A percentile compares a stretch with the other conserved stretches of the same genome.
These are phyloP conservation scores for Palloptera scutellata DNA, from an alignment of 2,888 invertebrate species.

Conservation along the genomic window DNA sequence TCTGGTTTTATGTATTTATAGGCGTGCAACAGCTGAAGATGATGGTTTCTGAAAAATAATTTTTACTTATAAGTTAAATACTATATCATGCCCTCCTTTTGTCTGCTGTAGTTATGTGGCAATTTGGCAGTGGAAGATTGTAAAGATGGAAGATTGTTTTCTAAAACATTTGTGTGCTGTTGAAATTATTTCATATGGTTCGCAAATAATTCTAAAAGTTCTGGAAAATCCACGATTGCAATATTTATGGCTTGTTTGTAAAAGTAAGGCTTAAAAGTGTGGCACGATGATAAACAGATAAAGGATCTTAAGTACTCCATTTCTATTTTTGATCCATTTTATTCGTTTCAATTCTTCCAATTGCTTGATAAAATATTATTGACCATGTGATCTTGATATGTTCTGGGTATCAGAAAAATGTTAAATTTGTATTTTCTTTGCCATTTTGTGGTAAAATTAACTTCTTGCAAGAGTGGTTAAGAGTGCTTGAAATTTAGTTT, in stretches of 20 bases:
- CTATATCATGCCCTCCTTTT: not conserved
- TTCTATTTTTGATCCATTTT: too few species aligned
- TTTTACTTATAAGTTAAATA: not conserved
- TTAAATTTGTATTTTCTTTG: too few species aligned
- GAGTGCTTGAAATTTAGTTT: too few species aligned
- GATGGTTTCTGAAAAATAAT: constrained; percentile 18
- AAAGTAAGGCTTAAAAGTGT: not conserved
- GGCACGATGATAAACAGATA: too few species aligned
- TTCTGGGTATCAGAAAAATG: too few species aligned
- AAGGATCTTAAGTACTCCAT: too few species aligned
- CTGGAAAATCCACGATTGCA: not conserved
- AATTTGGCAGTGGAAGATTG: constrained; percentile 1
- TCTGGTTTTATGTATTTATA: constrained; percentile 26
- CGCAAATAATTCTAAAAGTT: not conserved
- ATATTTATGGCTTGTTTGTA: not conserved
- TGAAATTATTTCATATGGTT: constrained; percentile 7
- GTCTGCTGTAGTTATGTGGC: constrained; percentile 5
- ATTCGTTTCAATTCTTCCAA: too few species aligned
- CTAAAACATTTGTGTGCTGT: not conserved
- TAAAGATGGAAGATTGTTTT: not conserved
- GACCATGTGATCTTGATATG: too few species aligned
- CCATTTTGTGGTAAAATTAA: too few species aligned
- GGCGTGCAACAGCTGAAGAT: constrained; percentile 29
- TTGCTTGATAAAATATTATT: too few species aligned
- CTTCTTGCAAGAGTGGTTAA: too few species aligned